Conservation (phyloP, 2,888 invertebrate species). For the Theodoxus fluviatilis region DNA sequence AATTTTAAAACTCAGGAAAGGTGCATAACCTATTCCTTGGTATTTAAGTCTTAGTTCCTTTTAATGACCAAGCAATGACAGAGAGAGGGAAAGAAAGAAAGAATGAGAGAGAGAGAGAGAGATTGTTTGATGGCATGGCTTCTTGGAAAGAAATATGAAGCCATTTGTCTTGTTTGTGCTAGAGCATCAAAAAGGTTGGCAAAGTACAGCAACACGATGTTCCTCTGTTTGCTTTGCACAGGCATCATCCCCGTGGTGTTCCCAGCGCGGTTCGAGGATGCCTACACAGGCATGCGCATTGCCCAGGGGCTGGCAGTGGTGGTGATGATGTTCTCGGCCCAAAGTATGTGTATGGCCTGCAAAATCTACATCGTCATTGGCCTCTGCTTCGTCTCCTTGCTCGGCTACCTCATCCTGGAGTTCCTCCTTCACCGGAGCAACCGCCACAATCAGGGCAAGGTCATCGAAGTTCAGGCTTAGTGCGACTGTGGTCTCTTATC, state of each 20-base stretch:
- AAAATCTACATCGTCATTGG: conserved; percentile 47
- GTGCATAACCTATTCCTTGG: too few relatives aligned
- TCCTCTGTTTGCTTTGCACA: conserved; percentile 35
- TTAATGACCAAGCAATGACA: too few relatives aligned
- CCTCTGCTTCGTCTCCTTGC: conserved; percentile 41
- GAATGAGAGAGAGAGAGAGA: neutral
- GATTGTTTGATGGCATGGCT: neutral
- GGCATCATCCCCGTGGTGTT: conserved; percentile 59
- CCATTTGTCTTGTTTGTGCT: neutral
- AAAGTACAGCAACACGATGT: too few relatives aligned
- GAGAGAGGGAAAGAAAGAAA: too few relatives aligned
- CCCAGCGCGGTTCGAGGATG: conserved; percentile 56
- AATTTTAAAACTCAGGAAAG: too few relatives aligned
- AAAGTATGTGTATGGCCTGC: conserved; percentile 47
- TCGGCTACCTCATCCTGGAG: conserved; percentile 49
- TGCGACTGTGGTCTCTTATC: too few relatives aligned
- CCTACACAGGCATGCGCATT: conserved; percentile 57
- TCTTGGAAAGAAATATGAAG: neutral
- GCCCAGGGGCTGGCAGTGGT: conserved; percentile 56
- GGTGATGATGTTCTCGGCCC: conserved; percentile 48
- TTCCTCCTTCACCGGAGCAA: conserved; percentile 32
- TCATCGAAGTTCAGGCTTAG: too few relatives aligned
- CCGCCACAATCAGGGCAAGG: too few relatives aligned
- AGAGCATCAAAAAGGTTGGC: neutral
- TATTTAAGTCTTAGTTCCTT: too few relatives aligned